A percentile compares a stretch with the other conserved stretches of the same genome.
Conservation (phyloP, 2,113 vertebrate species). For the Cochlearius cochlearius region DNA sequence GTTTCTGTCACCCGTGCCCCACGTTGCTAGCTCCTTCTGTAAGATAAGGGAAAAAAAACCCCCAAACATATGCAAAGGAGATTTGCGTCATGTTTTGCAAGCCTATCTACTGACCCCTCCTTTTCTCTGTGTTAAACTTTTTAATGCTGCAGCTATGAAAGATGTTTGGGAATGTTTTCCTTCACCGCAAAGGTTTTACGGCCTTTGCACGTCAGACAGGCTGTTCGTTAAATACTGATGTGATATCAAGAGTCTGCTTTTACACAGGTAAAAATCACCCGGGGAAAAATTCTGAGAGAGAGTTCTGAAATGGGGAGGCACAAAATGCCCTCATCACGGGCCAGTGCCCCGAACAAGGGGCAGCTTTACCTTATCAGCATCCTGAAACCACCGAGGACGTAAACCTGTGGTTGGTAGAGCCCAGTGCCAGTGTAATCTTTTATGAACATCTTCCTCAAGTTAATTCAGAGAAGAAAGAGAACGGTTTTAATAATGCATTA, state of each 20-base stretch:
- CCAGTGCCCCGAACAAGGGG: not conserved
- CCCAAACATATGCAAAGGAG: not conserved
- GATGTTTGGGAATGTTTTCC: not conserved
- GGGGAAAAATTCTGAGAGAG: not conserved
- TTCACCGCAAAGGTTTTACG: not conserved
- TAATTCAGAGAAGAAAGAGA: not conserved
- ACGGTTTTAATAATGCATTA: not conserved
- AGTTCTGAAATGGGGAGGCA: not conserved
- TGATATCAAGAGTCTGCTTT: not conserved
- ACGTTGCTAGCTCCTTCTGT: too few species aligned
- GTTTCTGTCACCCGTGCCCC: not conserved
- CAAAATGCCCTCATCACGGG: not conserved
- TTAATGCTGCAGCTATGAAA: not conserved
- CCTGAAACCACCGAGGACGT: fast-evolving
- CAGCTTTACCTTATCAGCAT: not conserved
- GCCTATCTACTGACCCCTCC: not conserved
- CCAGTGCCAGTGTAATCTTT: not conserved
- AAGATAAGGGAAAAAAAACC: not conserved
- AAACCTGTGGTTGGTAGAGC: not conserved
- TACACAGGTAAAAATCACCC: not conserved
- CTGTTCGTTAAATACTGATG: not conserved
- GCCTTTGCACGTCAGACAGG: not conserved
- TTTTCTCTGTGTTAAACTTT: not conserved
- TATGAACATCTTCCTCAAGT: not conserved
- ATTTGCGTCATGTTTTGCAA: not conserved